Base-by-base conservation (phyloP, 2,113 vertebrate genomes). In the Cervus canadensis region DNA sequence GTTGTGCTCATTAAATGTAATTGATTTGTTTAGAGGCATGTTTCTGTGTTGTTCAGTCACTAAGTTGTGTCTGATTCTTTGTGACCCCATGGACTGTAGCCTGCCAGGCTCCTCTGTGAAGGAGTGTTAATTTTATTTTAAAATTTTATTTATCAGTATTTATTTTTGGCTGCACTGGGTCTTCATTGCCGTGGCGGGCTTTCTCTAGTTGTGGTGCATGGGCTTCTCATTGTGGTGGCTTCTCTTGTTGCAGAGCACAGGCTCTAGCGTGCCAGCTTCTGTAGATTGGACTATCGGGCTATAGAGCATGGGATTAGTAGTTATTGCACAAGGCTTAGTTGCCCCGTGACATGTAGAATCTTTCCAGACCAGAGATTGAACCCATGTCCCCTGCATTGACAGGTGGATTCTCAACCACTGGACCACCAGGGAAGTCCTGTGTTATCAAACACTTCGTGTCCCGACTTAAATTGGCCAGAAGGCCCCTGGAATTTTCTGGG, bases 141-240 rank as follows among this genome's bases (percentile, higher is more conserved):
- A 43, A 25, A 1, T 7, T 25, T 13, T 25, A 43, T 14, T 74
- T 1, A 43, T 40, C 21, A 25, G 2, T 2, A 43, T 43, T 25
- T 3, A 13, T 7, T 76, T 26, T 25, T 40, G 71, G 23, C 23
- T 43, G 36, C 12, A 4, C 23, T 7, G 23, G 21, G 36, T 14
- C 71, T 14, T 25, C 71, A 43, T 40, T 43, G 36, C 71, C 3
- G 23, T 14, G 36, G 23, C 2, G 21, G 71, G 12, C 71, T 74
- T 25, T 26, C 36, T 43, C 36, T 3, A 3, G 71, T 25, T 25
- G 36, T 7, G 36, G 71, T 43, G 36, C 23, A 23, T 14, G 36
- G 36, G 12, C 36, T 74, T 40, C 67, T 74, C 1, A 13, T 1
- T 23, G 64, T 0, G 0, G 17, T 40, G 67, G n/a, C 36, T 23